Evolutionary conservation across 2,888 invertebrate species (phyloP).

Genomic region (Plemyria rubiginata): DNA sequence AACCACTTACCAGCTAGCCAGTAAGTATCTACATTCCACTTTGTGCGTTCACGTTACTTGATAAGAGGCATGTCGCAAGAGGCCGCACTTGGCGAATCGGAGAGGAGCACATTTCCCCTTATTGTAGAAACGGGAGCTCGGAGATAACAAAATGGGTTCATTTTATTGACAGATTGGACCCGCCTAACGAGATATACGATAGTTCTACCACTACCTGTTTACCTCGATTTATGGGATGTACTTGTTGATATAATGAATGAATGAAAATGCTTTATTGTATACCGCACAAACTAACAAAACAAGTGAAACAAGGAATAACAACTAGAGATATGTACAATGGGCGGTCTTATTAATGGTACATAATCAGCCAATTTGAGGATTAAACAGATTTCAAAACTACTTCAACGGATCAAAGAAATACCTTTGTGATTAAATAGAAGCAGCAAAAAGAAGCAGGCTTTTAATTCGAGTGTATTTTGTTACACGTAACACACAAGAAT

Average conservation of each 20-base stretch:
- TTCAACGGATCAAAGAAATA: neutral
- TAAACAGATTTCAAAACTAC: slow-evolving; percentile 1
- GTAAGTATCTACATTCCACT: slow-evolving; percentile 16
- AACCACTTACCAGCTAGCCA: neutral
- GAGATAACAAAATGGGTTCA: slow-evolving; percentile 41
- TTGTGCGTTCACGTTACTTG: slow-evolving; percentile 12
- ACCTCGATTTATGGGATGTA: slow-evolving; percentile 23
- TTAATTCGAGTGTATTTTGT: no score
- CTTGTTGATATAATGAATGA: slow-evolving; percentile 10
- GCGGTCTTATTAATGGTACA: no score
- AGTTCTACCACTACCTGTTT: slow-evolving; percentile 32
- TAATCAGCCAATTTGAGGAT: slow-evolving; percentile 9
- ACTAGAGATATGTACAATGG: no score
- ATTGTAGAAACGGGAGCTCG: slow-evolving; percentile 39
- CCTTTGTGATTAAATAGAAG: neutral
- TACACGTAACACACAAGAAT: no score
- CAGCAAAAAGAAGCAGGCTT: neutral
- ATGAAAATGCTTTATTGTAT: no score
- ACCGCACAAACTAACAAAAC: no score
- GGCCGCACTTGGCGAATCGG: slow-evolving; percentile 32
- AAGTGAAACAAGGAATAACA: no score
- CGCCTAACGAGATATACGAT: slow-evolving; percentile 42
- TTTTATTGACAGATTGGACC: slow-evolving; percentile 42
- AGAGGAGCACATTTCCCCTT: slow-evolving; percentile 37
- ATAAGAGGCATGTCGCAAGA: slow-evolving; percentile 28